Evolutionary conservation across 2,113 vertebrate species (phyloP).

Genomic region (Arizona elegans): DNA sequence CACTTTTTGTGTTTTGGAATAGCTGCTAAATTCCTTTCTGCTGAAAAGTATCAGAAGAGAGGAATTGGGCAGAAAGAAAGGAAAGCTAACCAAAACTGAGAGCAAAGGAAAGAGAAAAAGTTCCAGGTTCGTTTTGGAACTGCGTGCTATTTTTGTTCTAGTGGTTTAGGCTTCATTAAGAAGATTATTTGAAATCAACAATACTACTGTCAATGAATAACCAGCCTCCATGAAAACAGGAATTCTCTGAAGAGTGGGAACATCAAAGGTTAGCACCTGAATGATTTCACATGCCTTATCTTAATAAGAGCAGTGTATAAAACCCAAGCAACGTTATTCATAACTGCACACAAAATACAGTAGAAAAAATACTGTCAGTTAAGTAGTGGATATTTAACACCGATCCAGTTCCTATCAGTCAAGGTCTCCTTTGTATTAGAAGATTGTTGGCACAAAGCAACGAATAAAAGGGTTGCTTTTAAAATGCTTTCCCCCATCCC

Average conservation of each 20-base stretch:
- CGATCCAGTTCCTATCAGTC: constrained; percentile 52
- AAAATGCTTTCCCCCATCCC: constrained; percentile 59
- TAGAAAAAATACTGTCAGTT: constrained; percentile 69
- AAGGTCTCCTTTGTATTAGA: constrained; percentile 47
- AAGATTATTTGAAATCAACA: constrained; percentile 72
- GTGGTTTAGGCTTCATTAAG: constrained; percentile 25
- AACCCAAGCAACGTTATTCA: constrained; percentile 66
- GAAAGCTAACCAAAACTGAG: constrained; percentile 53
- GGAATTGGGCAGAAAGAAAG: constrained; percentile 19
- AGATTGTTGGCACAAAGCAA: constrained; percentile 76
- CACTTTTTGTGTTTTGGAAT: constrained; percentile 62
- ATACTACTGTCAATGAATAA: constrained; percentile 68
- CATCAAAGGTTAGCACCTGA: constrained; percentile 79
- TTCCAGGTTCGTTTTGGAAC: constrained; percentile 56
- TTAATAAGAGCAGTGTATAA: constrained; percentile 75
- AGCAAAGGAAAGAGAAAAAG: constrained; percentile 49
- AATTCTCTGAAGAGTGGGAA: constrained; percentile 61
- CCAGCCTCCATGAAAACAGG: constrained; percentile 22
- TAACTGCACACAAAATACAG: constrained; percentile 54
- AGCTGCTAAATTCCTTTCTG: constrained; percentile 61
- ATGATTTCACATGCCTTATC: constrained; percentile 69
- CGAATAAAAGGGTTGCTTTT: constrained; percentile 81
- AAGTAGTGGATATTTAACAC: constrained; percentile 69
- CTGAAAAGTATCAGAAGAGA: constrained; percentile 48
- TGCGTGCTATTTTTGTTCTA: constrained; percentile 30